These are phyloP conservation scores for Suricata suricatta DNA, from an alignment of 2,113 vertebrate species.

Conservation along the genomic window DNA sequence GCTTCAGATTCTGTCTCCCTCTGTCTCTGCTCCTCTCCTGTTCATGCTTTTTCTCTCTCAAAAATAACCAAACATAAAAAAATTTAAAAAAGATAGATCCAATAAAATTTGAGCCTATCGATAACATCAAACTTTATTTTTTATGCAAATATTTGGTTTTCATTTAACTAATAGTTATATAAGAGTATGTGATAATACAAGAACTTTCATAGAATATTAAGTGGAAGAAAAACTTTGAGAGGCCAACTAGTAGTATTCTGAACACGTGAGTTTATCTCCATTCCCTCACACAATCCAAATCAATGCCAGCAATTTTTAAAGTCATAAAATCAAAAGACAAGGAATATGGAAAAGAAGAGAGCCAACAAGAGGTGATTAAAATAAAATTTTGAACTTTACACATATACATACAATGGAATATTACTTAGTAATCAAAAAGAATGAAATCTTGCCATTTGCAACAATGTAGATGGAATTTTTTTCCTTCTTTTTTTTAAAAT, in stretches of 20 bases:
- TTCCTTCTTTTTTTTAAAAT: not conserved
- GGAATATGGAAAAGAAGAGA: not conserved
- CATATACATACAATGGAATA: no score
- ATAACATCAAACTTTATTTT: not conserved
- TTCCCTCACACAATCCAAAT: not conserved
- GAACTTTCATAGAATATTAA: not conserved
- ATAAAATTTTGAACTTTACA: not conserved
- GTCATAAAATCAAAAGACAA: not conserved
- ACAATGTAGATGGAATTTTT: no score
- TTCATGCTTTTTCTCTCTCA: no score
- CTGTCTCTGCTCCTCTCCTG: no score
- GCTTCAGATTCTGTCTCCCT: no score
- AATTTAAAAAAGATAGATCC: not conserved
- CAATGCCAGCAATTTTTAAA: not conserved
- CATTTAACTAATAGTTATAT: not conserved
- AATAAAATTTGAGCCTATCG: not conserved
- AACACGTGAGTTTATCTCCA: not conserved
- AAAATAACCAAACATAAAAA: no score
- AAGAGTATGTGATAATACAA: not conserved
- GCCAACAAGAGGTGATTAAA: not conserved
- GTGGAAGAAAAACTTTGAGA: not conserved
- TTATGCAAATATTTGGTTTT: constrained; percentile 4
- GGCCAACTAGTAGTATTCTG: not conserved
- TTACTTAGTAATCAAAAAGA: no score
- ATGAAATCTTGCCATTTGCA: no score